Base-by-base conservation (phyloP, 2,113 vertebrate species). In the Spilogale gracilis region DNA sequence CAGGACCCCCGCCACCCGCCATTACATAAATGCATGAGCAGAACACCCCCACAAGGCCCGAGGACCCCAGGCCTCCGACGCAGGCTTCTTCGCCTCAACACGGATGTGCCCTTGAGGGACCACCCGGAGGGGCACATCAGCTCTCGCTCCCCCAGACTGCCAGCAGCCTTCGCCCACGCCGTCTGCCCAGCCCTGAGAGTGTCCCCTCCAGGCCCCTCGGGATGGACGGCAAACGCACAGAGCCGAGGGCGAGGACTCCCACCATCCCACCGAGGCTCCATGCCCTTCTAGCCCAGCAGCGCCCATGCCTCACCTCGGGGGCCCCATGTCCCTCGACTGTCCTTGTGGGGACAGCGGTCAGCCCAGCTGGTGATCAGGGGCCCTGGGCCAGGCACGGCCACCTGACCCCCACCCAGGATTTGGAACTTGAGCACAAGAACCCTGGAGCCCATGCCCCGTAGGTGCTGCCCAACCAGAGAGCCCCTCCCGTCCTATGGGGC, bases 41-140 rank as follows among this genome's bases (percentile, higher is more conserved):
- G 83, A 20, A 23, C 3, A 4, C 18, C 18, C n/a, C 30, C 11
- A 32, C 3, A 0, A 56, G 21, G 4, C 54, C 30, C 21, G 0
- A 25, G 54, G 52, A 45, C 38, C 52, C 21, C 50, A 7, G 4
- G 25, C 45, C 30, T 20, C 4, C 6, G 27, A 1, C 5, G 11
- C 9, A 0, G 0, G 9, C 38, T 25, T 5, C 38, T 12, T 32
- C 32, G 45, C 20, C 73, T 73, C 12, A 6, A 10, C 9, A 30
- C 21, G 17, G 17, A 12, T 0, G 14, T 11, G 5, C 20, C 18
- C 2, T 9, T 6, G 20, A 20, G 45, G 8, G 21, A 13, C 2
- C 0, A 0, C 14, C 30, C 60, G 20, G 30, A 21, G 43, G 7
- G 0, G 11, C 80, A 9, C 1, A 2, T 13, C 3, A 1, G 6